Percentiles rank a stretch among this genome's conserved stretches.
These are phyloP conservation scores for Drosophila paranaensis DNA, from an alignment of 2,888 invertebrate species.

Conservation along the genomic window DNA sequence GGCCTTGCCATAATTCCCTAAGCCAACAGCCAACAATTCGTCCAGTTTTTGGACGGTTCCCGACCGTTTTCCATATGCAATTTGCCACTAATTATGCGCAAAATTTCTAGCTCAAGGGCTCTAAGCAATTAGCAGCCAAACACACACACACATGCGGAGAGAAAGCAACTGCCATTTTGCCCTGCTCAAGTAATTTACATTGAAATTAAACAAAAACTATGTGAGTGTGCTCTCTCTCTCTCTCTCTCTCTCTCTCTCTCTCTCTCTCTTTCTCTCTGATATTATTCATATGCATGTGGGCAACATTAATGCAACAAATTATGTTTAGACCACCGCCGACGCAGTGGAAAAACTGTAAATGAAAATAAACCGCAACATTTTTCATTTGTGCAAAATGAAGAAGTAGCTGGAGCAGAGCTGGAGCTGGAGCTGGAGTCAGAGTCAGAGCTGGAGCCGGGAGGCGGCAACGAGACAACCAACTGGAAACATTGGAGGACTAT, in stretches of 20 bases:
- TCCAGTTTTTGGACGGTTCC: slow-evolving; percentile 32
- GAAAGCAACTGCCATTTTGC: slow-evolving; percentile 17
- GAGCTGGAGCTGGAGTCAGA: not conserved
- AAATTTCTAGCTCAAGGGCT: slow-evolving; percentile 80
- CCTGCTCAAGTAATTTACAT: slow-evolving; percentile 74
- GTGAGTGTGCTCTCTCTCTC: slow-evolving; percentile 16
- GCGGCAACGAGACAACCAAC: slow-evolving; percentile 48
- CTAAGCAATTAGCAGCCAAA: slow-evolving; percentile 68
- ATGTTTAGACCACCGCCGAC: slow-evolving; percentile 72
- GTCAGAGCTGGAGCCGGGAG: not conserved
- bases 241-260: not conserved
- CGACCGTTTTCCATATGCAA: slow-evolving; percentile 72
- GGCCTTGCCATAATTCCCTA: slow-evolving; percentile 34
- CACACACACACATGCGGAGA: slow-evolving; percentile 25
- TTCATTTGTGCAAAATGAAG: slow-evolving; percentile 77
- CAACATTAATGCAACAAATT: slow-evolving; percentile 79
- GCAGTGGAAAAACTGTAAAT: slow-evolving; percentile 71
- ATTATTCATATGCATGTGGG: slow-evolving; percentile 67
- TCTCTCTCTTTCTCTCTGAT: slow-evolving; percentile 5
- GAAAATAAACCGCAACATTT: slow-evolving; percentile 80
- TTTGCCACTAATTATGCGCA: slow-evolving; percentile 79
- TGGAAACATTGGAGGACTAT: slow-evolving; percentile 68
- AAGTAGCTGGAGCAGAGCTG: slow-evolving; percentile 45
- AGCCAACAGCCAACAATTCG: slow-evolving; percentile 3
- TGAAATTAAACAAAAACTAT: slow-evolving; percentile 78